Evolutionary conservation across 2,113 vertebrate genomes (phyloP), one percentile per base, ranked within the genome.

Genomic region (Prietella phreatophila): DNA sequence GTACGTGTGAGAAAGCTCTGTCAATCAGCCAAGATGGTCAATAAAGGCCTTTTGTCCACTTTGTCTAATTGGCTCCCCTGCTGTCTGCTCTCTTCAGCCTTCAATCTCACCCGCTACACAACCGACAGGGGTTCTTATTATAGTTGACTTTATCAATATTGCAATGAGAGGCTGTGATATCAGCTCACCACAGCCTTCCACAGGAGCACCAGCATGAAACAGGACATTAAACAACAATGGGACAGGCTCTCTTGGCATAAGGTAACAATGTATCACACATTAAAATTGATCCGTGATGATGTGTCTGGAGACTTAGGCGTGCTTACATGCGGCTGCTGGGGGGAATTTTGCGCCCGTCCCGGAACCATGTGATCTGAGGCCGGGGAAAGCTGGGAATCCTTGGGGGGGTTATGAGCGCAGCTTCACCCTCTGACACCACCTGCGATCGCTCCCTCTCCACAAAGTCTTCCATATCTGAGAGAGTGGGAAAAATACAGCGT

Each of bases 311-410:
- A 55, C 19, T n/a, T 39, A 75, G 11, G 25, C 14, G n/a, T 5
- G 93, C 97, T 97, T 94, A 99, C 98, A 99, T 97, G 87, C 97
- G 97, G 91, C 96, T 97, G 95, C 97, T 98, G 92, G 98, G 97
- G 3, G 98, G 97, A 90, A 99, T 99, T 93, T 99, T 99, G n/a
- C 98, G 96, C 0, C 98, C 98, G 0, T 99, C 98, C 0, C 97
- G 96, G 93, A 99, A 99, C 98, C 98, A 99, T n/a, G 98, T 99
- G 95, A 99, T 98, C 95, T 99, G 98, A 0, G 98, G 98, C 89
- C 92, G 95, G 27, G 98, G 98, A 93, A 99, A 99, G 95, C 98
- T 99, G 96, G 97, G 94, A 85, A 99, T 99, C 90, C 91, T 95
- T 0, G 98, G 98, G 0, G 97, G 96, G 0, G 19, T 94, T 94